Evolutionary conservation across 2,888 invertebrate genomes (phyloP).

Genomic region (Epirrhoe tristata): DNA sequence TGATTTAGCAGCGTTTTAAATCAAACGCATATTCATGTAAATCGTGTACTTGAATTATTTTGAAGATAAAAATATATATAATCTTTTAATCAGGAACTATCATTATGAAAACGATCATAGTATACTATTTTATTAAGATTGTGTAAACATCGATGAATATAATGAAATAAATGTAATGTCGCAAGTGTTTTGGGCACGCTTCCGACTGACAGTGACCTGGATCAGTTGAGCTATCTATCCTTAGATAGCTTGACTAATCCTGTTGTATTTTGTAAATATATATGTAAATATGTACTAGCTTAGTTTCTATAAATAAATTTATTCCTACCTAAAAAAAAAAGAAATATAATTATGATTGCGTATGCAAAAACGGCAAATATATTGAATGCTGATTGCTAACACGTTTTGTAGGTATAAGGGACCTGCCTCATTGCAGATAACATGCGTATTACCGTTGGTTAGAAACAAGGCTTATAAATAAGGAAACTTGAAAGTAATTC

Average conservation of each 20-base stretch:
- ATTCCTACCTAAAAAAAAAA: too few species aligned
- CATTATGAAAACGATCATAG: neutral
- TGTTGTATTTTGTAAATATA: too few species aligned
- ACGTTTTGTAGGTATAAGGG: conserved; percentile 10
- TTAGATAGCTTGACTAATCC: too few species aligned
- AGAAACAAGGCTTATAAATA: conserved; percentile 16
- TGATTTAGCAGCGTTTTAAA: conserved; percentile 8
- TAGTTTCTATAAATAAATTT: too few species aligned
- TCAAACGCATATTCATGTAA: neutral
- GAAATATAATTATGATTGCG: conserved; percentile 1
- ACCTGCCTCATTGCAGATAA: conserved; percentile 11
- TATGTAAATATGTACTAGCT: too few species aligned
- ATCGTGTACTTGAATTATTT: neutral
- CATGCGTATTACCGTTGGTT: conserved; percentile 16
- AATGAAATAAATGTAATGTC: neutral
- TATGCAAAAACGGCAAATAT: conserved; percentile 1
- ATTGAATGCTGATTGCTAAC: conserved; percentile 8
- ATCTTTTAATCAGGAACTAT: neutral
- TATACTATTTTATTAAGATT: neutral
- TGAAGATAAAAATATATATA: neutral
- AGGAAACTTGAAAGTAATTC: conserved; percentile 2
- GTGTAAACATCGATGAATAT: neutral
- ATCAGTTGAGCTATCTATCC: too few species aligned
- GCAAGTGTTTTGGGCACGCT: too few species aligned
- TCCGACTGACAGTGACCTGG: too few species aligned